Conservation (phyloP, 2,888 invertebrate species). For the Watsonalla cultraria region DNA sequence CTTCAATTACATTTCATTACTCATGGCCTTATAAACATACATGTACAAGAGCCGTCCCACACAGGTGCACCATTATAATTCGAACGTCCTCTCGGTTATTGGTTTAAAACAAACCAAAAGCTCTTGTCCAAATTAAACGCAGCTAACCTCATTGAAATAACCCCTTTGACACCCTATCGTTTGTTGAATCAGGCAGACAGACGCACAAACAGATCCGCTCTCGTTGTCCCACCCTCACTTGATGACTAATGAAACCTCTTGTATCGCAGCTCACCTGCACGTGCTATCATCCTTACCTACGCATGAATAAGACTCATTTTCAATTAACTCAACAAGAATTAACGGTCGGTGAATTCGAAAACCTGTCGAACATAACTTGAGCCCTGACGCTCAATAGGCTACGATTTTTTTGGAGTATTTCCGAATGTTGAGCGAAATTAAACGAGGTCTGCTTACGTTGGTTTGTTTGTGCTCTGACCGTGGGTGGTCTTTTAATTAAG, state of each 20-base stretch:
- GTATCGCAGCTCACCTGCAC: slow-evolving; percentile 1
- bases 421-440: slow-evolving; percentile 14
- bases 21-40: too few relatives aligned
- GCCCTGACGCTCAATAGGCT: slow-evolving; percentile 31
- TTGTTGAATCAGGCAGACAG: slow-evolving; percentile 64
- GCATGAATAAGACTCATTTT: slow-evolving; percentile 23
- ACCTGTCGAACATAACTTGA: slow-evolving; percentile 41
- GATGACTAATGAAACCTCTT: slow-evolving; percentile 58
- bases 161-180: slow-evolving; percentile 58
- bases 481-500: slow-evolving; percentile 61
- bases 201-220: slow-evolving; percentile 53
- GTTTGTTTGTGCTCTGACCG: slow-evolving; percentile 54
- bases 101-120: slow-evolving; percentile 17
- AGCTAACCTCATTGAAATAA: slow-evolving; percentile 35
- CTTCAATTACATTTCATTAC: too few relatives aligned
- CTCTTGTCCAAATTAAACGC: slow-evolving; percentile 47
- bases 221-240: slow-evolving; percentile 51
- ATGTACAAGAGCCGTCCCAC: too few relatives aligned
- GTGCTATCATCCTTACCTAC: slow-evolving; percentile 17
- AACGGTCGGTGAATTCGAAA: slow-evolving; percentile 8
- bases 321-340: slow-evolving; percentile 6
- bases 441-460: slow-evolving; percentile 40
- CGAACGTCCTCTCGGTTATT: background rate
- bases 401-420: slow-evolving; percentile 9
- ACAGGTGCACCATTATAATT: background rate